These are phyloP conservation scores for Eurypyga helias DNA, from an alignment of 2,113 vertebrate genomes.

Conservation along the genomic window DNA sequence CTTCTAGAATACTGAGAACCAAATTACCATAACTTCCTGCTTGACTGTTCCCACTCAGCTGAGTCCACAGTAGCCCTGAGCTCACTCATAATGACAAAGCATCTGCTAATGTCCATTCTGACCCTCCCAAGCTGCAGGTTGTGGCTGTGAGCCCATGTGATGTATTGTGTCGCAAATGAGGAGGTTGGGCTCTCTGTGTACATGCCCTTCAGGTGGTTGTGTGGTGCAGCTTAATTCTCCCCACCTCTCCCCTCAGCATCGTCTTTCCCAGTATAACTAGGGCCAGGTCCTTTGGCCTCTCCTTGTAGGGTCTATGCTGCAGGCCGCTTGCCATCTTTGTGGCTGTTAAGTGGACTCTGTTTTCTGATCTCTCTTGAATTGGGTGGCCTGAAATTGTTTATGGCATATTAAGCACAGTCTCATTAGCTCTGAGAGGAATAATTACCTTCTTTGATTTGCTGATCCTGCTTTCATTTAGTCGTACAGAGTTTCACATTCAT, in stretches of 20 bases:
- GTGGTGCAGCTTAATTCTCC: neutral
- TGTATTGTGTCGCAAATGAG: fast-evolving
- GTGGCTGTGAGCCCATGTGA: neutral
- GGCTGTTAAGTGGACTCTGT: neutral
- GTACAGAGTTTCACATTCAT: fast-evolving
- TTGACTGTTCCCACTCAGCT: neutral
- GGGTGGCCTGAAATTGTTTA: neutral
- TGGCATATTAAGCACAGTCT: neutral
- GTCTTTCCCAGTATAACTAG: neutral
- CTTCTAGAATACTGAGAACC: neutral
- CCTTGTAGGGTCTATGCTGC: neutral
- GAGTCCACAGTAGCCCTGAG: neutral
- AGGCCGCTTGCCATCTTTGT: neutral
- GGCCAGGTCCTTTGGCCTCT: neutral
- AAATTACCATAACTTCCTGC: neutral
- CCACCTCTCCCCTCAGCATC: fast-evolving
- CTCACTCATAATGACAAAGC: neutral
- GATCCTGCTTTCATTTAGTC: neutral
- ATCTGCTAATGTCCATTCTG: neutral
- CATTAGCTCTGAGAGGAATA: neutral
- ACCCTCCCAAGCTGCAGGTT: neutral
- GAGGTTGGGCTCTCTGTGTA: fast-evolving
- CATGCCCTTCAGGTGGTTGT: neutral
- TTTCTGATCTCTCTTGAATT: neutral
- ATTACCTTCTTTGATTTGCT: neutral